Evolutionary conservation across 2,888 invertebrate genomes (phyloP).

Genomic region (Hemithea aestivaria): DNA sequence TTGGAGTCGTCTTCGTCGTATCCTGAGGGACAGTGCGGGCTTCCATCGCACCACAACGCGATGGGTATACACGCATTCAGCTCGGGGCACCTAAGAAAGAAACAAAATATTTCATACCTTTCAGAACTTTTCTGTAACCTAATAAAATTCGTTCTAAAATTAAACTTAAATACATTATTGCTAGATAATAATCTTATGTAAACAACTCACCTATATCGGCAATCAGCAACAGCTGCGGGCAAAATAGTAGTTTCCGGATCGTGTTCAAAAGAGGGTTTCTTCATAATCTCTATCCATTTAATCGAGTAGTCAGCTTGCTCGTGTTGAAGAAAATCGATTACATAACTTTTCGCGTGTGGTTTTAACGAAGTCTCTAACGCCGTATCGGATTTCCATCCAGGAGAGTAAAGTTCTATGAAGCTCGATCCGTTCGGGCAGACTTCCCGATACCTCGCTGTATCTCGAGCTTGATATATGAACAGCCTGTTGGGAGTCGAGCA

Average conservation of each 20-base stretch:
- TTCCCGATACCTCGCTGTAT: conserved; percentile 80
- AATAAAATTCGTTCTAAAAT: no score
- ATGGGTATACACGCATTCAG: conserved; percentile 89
- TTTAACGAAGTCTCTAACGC: conserved; percentile 66
- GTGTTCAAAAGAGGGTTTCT: conserved; percentile 76
- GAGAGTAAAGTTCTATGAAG: conserved; percentile 84
- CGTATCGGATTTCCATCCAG: conserved; percentile 81
- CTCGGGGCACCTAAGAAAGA: conserved; percentile 83
- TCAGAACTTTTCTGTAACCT: no score
- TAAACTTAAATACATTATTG: no score
- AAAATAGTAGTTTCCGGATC: conserved; percentile 72
- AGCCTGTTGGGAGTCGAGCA: conserved; percentile 86
- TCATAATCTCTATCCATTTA: conserved; percentile 89
- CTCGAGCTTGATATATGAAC: conserved; percentile 84
- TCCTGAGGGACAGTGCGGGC: conserved; percentile 88
- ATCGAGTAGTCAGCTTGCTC: conserved; percentile 86
- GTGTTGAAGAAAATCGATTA: conserved; percentile 86
- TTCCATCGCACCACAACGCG: conserved; percentile 89
- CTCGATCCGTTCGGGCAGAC: conserved; percentile 82
- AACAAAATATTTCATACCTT: background rate
- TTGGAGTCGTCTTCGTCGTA: conserved; percentile 89
- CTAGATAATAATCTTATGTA: no score
- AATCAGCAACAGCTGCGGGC: conserved; percentile 77
- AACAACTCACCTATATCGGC: conserved; percentile 82
- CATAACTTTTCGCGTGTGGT: conserved; percentile 83